These are phyloP conservation scores for Sebastiscus tertius DNA, from an alignment of 2,797 vertebrate species.

Conservation along the genomic window DNA sequence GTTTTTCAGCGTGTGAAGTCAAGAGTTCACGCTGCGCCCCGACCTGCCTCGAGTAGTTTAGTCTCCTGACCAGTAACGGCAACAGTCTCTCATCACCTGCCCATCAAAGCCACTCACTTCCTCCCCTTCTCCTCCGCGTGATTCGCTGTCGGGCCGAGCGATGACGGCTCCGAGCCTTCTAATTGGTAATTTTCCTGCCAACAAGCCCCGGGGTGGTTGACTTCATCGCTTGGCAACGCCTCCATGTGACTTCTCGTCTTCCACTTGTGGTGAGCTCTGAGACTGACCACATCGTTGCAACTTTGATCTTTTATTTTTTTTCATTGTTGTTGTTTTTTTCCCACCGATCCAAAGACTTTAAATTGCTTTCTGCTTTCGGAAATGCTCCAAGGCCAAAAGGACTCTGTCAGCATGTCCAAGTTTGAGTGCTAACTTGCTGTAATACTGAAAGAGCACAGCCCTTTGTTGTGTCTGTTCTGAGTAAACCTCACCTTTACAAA, in stretches of 20 bases:
- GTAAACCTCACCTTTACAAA: background rate
- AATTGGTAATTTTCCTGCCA: slow-evolving; percentile 62
- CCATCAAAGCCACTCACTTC: slow-evolving; percentile 37
- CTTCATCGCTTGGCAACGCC: slow-evolving; percentile 55
- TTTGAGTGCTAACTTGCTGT: background rate
- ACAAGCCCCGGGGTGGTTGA: slow-evolving; percentile 53
- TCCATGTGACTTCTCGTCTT: slow-evolving; percentile 36
- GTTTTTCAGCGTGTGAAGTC: slow-evolving; percentile 52
- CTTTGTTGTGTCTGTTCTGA: slow-evolving; percentile 4
- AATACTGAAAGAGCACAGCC: background rate
- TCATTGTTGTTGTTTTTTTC: slow-evolving; percentile 28
- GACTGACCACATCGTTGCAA: slow-evolving; percentile 39
- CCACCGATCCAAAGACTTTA: slow-evolving; percentile 1
- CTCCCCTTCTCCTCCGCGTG: background rate
- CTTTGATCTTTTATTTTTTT: slow-evolving; percentile 48
- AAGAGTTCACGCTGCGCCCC: slow-evolving; percentile 38
- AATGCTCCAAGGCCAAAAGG: slow-evolving; percentile 20
- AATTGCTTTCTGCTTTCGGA: slow-evolving; percentile 18
- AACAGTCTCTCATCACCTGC: slow-evolving; percentile 47
- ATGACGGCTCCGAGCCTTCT: slow-evolving; percentile 47
- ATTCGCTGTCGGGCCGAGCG: slow-evolving; percentile 30
- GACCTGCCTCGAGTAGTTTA: slow-evolving; percentile 16
- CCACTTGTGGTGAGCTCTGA: slow-evolving; percentile 48
- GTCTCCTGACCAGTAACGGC: slow-evolving; percentile 30
- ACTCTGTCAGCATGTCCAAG: slow-evolving; percentile 40